Base-by-base conservation (phyloP, 2,888 invertebrate genomes). In the Flexamia atlantica region DNA sequence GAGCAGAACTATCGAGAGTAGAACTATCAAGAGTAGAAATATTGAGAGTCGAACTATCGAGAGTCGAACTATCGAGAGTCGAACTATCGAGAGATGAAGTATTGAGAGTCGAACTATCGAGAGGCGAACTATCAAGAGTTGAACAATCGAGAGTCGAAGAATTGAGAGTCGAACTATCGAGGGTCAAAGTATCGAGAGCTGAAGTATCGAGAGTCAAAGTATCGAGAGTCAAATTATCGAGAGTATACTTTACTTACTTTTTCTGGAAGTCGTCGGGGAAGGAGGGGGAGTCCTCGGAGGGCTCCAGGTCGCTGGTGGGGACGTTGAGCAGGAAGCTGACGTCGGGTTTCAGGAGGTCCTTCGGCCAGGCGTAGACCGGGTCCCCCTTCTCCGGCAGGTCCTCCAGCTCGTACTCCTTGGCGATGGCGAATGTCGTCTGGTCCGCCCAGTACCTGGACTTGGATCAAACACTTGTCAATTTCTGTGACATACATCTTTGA, bases 381-480 rank as follows among this genome's bases (percentile, higher is more conserved):
- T 76, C 46, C 1, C 76, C 76, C 76, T 23, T 42, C 25, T 76
- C 76, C 2, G 76, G 76, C 1, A 76, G 36, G n/a, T 76, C 40
- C 23, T 76, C 50, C 25, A 50, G 28, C 4, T 76, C 76, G 17
- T 46, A 28, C 76, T 76, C 76, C 28, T 76, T 76, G 28, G 76
- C 42, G 0, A 76, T 50, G 28, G 76, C 42, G 28, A 76, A 76
- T 10, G 76, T 40, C 25, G 76, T 76, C 46, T 76, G 76, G 28
- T 76, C 76, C 5, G 76, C 36, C 76, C 76, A 76, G 76, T 76
- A 76, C 50, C 76, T 76, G 28, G n/a, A 70, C 68, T 68, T 68
- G 30, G 53, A 53, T 53, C 20, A 53, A 20, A 53, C 53, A 46
- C n/a, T 46, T 17, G 46, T 46, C n/a, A 46, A 46, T 12, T 9